Percentiles rank a stretch among this genome's conserved stretches.
Conservation (phyloP, 2,888 invertebrate species). For the Drosophila algonquin region DNA sequence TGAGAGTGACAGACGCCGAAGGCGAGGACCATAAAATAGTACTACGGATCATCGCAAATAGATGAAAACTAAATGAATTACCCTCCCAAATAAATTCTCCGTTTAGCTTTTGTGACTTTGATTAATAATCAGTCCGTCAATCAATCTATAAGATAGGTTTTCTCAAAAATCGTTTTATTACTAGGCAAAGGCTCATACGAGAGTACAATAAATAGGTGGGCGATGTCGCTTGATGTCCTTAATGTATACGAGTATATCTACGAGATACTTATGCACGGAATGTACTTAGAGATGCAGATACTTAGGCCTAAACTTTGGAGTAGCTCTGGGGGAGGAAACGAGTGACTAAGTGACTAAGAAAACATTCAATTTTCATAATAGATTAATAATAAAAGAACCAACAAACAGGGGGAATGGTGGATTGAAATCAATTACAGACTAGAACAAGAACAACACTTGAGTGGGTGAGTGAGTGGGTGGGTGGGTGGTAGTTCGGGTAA, state of each 20-base stretch:
- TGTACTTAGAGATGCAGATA: constrained; percentile 33
- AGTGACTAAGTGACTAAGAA: constrained; percentile 60
- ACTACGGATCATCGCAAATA: no score
- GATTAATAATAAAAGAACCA: constrained; percentile 45
- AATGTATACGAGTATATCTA: constrained; percentile 37
- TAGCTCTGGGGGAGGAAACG: constrained; percentile 67
- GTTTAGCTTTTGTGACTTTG: not conserved
- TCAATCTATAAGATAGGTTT: not conserved
- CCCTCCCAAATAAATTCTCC: not conserved
- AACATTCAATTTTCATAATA: constrained; percentile 45
- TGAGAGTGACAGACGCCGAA: no score
- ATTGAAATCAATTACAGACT: constrained; percentile 72
- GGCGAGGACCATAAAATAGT: no score
- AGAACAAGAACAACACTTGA: constrained; percentile 80
- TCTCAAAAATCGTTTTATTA: constrained; percentile 56
- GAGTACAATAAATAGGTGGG: constrained; percentile 73
- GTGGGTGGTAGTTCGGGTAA: not conserved
- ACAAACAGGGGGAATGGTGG: constrained; percentile 50
- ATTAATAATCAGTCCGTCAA: not conserved
- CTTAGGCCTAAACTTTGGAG: constrained; percentile 70
- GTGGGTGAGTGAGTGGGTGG: constrained; percentile 26
- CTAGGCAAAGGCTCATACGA: constrained; percentile 48
- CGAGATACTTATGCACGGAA: constrained; percentile 22
- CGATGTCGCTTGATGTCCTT: constrained; percentile 33
- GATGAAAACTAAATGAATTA: no score